Evolutionary conservation across 2,797 vertebrate genomes (phyloP).

Genomic region (Acanthurus lineatus): DNA sequence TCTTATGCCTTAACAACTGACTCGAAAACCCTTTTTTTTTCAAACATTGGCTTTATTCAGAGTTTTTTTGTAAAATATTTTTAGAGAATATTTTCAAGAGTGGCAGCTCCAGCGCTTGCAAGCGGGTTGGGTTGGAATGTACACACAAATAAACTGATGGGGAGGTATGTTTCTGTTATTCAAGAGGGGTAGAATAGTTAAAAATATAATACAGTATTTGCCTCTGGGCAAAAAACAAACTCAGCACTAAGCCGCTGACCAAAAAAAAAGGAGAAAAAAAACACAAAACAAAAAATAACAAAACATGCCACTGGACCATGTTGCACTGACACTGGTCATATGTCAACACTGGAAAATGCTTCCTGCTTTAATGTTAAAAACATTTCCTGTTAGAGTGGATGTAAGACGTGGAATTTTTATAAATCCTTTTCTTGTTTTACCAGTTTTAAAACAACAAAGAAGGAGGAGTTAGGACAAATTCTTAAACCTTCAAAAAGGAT

Average conservation of each 20-base stretch:
- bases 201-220: conserved; percentile 46
- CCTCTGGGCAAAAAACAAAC: conserved; percentile 25
- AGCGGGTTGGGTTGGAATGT: conserved; percentile 73
- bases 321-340: conserved; percentile 9
- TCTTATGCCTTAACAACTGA: conserved; percentile 20
- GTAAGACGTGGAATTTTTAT: not conserved
- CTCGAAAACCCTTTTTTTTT: conserved; percentile 12
- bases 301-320: conserved; percentile 38
- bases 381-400: not conserved
- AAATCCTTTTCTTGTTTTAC: not conserved
- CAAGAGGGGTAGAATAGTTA: conserved; percentile 26
- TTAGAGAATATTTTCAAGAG: conserved; percentile 48
- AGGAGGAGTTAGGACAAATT: conserved; percentile 15
- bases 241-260: conserved; percentile 16
- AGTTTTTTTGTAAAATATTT: conserved; percentile 70
- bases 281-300: not conserved
- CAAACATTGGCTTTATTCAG: conserved; percentile 74
- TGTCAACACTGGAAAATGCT: conserved; percentile 51
- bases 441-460: conserved; percentile 3
- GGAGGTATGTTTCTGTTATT: conserved; percentile 40
- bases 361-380: conserved; percentile 32
- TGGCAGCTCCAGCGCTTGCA: conserved; percentile 60
- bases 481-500: conserved; percentile 30
- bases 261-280: not conserved
- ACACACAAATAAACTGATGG: conserved; percentile 40